phyloP scores from a whole-genome alignment of 2,797 vertebrate species.

The Anas georgica region DNA sequence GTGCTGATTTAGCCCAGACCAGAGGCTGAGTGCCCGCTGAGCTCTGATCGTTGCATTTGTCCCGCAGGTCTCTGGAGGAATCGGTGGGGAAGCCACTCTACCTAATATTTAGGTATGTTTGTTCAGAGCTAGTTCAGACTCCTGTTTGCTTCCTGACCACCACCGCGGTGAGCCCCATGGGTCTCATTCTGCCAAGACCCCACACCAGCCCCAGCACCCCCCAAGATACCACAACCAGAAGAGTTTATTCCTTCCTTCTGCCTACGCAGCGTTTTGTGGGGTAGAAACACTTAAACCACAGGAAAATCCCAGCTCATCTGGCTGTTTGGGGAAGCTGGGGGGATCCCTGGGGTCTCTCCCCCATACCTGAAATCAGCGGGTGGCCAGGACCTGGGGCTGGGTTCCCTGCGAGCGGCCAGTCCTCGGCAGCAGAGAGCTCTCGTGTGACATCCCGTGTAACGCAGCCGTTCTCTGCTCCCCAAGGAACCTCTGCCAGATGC shows the following conservation, averaged over 20 bases:
- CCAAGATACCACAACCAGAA: not conserved
- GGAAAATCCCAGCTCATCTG: rapidly evolving
- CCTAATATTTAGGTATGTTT: conserved; percentile 85
- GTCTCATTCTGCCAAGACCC: not conserved
- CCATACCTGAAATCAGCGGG: too few relatives aligned
- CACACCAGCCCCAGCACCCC: not conserved
- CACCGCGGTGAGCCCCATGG: rapidly evolving
- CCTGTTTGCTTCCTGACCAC: not conserved
- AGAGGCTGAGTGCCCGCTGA: rapidly evolving
- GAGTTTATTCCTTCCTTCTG: not conserved
- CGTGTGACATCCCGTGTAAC: rapidly evolving
- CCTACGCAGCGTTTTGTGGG: rapidly evolving
- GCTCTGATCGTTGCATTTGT: not conserved
- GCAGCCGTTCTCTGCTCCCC: rapidly evolving
- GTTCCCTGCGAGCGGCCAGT: rapidly evolving
- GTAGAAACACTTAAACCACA: not conserved
- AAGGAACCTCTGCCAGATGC: conserved; percentile 96
- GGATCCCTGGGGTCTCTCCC: not conserved
- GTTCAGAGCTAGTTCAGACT: not conserved
- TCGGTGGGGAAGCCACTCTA: conserved; percentile 94
- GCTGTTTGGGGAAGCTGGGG: not conserved
- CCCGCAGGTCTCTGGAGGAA: conserved; percentile 90
- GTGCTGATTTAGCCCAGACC: not conserved
- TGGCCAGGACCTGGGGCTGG: not conserved
- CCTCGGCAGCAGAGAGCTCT: not conserved